Base-by-base conservation (phyloP, 2,797 vertebrate species). In the Caiman crocodilus region DNA sequence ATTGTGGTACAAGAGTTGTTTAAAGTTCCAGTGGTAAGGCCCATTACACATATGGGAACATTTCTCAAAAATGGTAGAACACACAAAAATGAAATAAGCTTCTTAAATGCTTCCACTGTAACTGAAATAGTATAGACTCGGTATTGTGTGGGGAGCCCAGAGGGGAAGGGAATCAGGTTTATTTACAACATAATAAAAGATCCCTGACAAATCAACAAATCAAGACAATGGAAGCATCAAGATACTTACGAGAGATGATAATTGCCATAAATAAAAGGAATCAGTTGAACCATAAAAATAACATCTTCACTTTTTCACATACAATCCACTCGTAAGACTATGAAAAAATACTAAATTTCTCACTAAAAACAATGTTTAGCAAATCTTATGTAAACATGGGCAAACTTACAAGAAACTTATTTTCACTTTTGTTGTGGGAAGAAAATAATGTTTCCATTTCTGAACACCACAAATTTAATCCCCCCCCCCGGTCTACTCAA, bases 221-320 rank as follows among this genome's bases (percentile, higher is more conserved):
- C 57, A 79, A 20, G 84, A 26, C 23, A 94, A 73, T 35, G 84
- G 82, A 88, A 82, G 32, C 12, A 73, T 73, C 17, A 75, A 56
- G 92, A 57, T 71, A 85, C 20, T 32, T 63, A 88, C 65, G 23
- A 83, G 79, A 92, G 94, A 65, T 80, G 84, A 69, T 78, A 85
- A 88, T 82, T 86, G 75, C 25, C 87, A 18, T 65, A 88, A 94
- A 92, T 87, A 85, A 15, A 87, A 88, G 91, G 3, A 13, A 89
- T 67, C 15, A 4, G 11, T 91, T 94, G 67, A 12, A 87, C 59
- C 69, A 79, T 6, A 42, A 92, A 12, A 89, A 50, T 78, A 83
- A 16, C 89, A 71, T 30, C 87, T 87, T 60, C 71, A 58, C 60
- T 23, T 84, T 69, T 55, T 56, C 58, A 65, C 0, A 1, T n/a